These are phyloP conservation scores for Uromys caudimaculatus DNA, from an alignment of 2,797 vertebrate genomes.

Conservation along the genomic window DNA sequence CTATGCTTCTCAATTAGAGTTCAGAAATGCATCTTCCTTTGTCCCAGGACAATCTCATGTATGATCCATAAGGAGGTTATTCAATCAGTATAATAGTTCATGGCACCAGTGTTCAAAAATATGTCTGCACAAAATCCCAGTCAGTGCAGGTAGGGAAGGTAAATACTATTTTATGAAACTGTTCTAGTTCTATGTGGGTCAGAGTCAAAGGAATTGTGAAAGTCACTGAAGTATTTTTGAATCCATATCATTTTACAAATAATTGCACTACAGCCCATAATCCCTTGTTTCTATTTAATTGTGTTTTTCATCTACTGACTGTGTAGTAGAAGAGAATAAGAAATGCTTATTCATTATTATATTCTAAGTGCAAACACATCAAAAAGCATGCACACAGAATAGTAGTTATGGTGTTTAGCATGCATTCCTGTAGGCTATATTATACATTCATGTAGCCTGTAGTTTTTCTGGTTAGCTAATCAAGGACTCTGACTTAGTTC, in stretches of 20 bases:
- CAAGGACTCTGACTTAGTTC: background rate
- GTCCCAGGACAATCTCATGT: background rate
- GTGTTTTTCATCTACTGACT: background rate
- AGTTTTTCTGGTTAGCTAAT: background rate
- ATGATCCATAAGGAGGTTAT: background rate
- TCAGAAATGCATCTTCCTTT: background rate
- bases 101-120: background rate
- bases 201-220: constrained; percentile 42
- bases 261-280: background rate
- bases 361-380: background rate
- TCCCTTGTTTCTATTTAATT: background rate
- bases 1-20: background rate
- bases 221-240: background rate
- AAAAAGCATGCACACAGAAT: background rate
- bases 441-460: accelerated
- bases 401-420: background rate
- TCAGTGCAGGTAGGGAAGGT: background rate
- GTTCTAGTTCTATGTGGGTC: constrained; percentile 21
- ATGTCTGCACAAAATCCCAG: background rate
- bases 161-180: background rate
- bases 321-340: background rate
- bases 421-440: accelerated
- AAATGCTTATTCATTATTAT: background rate
- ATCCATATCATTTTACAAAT: background rate
- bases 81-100: background rate